Percentiles rank a stretch among this genome's conserved stretches.
Conservation (phyloP, 2,888 invertebrate species). For the Syritta pipiens region DNA sequence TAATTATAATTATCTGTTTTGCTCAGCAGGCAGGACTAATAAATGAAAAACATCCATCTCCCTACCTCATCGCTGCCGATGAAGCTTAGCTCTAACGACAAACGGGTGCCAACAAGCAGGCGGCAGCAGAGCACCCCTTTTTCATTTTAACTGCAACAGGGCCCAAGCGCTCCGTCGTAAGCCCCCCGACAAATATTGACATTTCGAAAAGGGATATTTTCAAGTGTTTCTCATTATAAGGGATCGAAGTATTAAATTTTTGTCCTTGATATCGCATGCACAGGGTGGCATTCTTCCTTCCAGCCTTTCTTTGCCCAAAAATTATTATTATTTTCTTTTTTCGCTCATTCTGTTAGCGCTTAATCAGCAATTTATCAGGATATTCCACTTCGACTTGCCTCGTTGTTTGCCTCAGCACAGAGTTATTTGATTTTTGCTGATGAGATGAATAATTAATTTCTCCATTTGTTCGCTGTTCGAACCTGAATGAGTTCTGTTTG, state of each 20-base stretch:
- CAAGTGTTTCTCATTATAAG: conserved; percentile 46
- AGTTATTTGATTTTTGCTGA: conserved; percentile 40
- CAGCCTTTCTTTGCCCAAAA: conserved; percentile 5
- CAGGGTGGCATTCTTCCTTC: neutral
- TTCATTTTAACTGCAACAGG: too few relatives aligned
- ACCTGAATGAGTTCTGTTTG: neutral
- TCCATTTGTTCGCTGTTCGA: neutral
- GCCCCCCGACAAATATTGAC: conserved; percentile 59
- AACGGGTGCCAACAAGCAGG: too few relatives aligned
- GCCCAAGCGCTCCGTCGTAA: conserved; percentile 27
- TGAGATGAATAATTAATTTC: conserved; percentile 43
- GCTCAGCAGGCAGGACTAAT: conserved; percentile 9
- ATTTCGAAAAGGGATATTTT: conserved; percentile 61
- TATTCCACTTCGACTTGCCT: conserved; percentile 4
- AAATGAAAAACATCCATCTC: conserved; percentile 15
- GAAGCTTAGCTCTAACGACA: too few relatives aligned
- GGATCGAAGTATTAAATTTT: conserved; percentile 38
- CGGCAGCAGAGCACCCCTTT: too few relatives aligned
- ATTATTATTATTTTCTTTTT: neutral
- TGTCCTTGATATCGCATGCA: conserved; percentile 12
- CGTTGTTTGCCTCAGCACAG: conserved; percentile 5
- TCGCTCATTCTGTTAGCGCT: neutral
- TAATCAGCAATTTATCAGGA: conserved; percentile 47
- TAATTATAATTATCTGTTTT: conserved; percentile 62
- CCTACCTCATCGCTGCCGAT: too few relatives aligned